These are phyloP conservation scores for Notolabrus celidotus DNA, from an alignment of 2,797 vertebrate genomes.

Conservation along the genomic window DNA sequence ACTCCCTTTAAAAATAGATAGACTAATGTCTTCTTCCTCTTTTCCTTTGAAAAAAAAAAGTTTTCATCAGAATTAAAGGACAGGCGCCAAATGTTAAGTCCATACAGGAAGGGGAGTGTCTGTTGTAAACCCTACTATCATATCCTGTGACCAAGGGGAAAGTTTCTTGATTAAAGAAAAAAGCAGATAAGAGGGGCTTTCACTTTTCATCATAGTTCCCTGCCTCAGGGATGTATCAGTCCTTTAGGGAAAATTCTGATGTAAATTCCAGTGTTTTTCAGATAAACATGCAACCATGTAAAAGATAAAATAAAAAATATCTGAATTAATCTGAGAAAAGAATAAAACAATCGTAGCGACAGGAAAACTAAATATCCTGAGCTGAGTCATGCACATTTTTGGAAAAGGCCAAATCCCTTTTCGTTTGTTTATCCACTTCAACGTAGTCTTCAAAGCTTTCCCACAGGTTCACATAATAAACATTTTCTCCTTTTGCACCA, in stretches of 20 bases:
- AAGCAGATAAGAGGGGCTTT: slow-evolving; percentile 21
- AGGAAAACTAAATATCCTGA: neutral
- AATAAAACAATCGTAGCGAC: neutral
- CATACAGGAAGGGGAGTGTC: slow-evolving; percentile 67
- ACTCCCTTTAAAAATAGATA: neutral
- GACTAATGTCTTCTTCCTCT: neutral
- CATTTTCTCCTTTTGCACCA: too few relatives aligned
- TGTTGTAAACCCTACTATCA: slow-evolving; percentile 15
- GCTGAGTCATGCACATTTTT: neutral
- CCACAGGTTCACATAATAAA: too few relatives aligned
- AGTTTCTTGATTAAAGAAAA: slow-evolving; percentile 38
- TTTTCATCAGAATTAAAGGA: neutral
- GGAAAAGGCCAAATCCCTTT: neutral
- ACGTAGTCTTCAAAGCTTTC: neutral
- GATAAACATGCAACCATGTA: too few relatives aligned
- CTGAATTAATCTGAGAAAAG: neutral
- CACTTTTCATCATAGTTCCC: neutral
- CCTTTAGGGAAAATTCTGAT: neutral
- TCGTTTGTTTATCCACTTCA: neutral
- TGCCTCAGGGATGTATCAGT: neutral
- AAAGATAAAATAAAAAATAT: neutral
- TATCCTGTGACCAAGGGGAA: slow-evolving; percentile 70
- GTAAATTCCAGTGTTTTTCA: too few relatives aligned
- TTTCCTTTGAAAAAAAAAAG: neutral
- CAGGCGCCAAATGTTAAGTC: slow-evolving; percentile 64